phyloP scores from a whole-genome alignment of 2,113 vertebrate genomes.

The Rhinopithecus roxellana region DNA sequence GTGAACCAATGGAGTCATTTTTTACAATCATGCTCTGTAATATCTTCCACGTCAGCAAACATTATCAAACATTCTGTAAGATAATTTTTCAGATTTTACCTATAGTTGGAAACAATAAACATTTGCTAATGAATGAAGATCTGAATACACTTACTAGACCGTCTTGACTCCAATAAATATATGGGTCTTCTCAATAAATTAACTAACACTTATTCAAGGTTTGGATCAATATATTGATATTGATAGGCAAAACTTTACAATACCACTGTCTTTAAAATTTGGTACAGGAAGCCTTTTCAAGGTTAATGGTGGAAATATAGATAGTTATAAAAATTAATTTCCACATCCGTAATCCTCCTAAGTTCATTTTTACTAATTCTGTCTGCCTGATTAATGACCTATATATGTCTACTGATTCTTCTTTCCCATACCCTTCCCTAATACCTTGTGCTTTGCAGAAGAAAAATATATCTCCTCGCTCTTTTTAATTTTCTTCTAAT shows the following conservation, averaged over 20 bases:
- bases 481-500: background rate
- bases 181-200: background rate
- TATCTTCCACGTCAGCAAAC: background rate
- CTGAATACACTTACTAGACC: background rate
- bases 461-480: background rate
- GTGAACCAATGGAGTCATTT: background rate
- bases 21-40: background rate
- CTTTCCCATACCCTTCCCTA: background rate
- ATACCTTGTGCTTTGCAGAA: background rate
- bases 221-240: background rate
- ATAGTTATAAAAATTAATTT: background rate
- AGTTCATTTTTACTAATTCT: background rate
- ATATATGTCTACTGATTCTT: background rate
- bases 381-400: background rate
- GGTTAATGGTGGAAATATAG: background rate
- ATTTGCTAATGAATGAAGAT: background rate
- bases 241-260: background rate
- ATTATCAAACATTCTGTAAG: background rate
- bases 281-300: background rate
- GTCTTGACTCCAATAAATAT: background rate
- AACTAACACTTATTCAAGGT: background rate
- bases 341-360: background rate
- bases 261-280: background rate
- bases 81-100: background rate
- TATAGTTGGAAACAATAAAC: background rate